Base-by-base conservation (phyloP, 2,888 invertebrate genomes). In the Phalera bucephala region DNA sequence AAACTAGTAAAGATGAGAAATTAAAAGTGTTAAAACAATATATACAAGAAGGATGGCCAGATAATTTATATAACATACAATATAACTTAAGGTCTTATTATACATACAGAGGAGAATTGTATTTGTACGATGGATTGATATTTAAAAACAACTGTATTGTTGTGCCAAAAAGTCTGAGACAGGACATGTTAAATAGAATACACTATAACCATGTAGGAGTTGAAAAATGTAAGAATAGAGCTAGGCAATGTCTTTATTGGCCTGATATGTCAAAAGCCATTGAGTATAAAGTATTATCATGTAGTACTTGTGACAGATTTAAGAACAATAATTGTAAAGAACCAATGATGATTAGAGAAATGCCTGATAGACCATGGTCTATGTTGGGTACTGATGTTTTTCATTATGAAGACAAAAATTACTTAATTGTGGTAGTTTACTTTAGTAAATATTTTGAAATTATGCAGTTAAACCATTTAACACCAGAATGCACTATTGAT, bases 91-190 rank as follows among this genome's bases (percentile, higher is more conserved):
- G 30, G 36, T 13, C 21, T 1, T 40, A 41, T 17, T 51, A 33
- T 33, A 28, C 38, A 10, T 35, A 30, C 12, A 40, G 13, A 33
- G 38, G 36, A 20, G 42, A 50, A 23, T 27, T 52, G 11, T 23
- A 31, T 21, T 11, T 36, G 1, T 23, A 22, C 13, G 20, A 31
- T 10, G 30, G 37, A 8, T 21, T 41, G 5, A 26, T 50, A 11
- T 53, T 39, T 21, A 45, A 45, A 21, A 39, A 35, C 20, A 31
- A 40, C 10, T 26, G 30, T 13, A 7, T 47, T 14, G 22, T 45
- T 0, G 42, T 51, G 22, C 45, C 51, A 2, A 32, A 32, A 12
- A 21, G 11, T 1, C 11, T 45, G 26, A 31, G 46, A 30, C 21
- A 33, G 1, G 22, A 41, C 13, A 39, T 51, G 20, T 33, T 54